Percentiles rank a stretch among this genome's conserved stretches.
phyloP scores from a whole-genome alignment of 2,113 vertebrate species.

The Sylvilagus bachmani region DNA sequence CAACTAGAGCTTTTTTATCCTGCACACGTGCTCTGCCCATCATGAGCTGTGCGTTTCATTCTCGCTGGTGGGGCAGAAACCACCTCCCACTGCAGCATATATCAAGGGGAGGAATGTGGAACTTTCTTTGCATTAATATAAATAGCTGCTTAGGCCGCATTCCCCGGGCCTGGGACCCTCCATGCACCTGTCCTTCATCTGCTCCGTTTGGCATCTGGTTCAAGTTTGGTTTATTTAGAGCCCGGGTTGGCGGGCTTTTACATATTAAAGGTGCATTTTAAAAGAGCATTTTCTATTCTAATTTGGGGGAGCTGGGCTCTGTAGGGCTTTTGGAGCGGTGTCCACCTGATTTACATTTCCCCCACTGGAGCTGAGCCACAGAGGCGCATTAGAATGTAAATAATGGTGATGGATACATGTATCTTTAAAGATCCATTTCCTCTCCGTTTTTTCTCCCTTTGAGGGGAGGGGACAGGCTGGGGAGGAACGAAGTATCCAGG shows the following conservation, averaged over 20 bases:
- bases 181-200: slow-evolving; percentile 90
- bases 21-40: slow-evolving; percentile 91
- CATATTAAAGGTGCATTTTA: slow-evolving; percentile 93
- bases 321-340: slow-evolving; percentile 88
- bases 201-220: slow-evolving; percentile 89
- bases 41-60: slow-evolving; percentile 91
- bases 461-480: slow-evolving; percentile 31
- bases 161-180: slow-evolving; percentile 89
- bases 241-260: slow-evolving; percentile 87
- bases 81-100: slow-evolving; percentile 91
- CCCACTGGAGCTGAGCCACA: slow-evolving; percentile 85
- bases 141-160: slow-evolving; percentile 93
- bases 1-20: slow-evolving; percentile 90
- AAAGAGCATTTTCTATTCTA: slow-evolving; percentile 91
- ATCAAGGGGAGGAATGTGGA: slow-evolving; percentile 91
- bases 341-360: slow-evolving; percentile 91
- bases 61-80: slow-evolving; percentile 91
- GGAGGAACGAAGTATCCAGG: slow-evolving; percentile 74
- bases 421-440: slow-evolving; percentile 91
- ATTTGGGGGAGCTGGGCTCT: slow-evolving; percentile 89
- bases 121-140: slow-evolving; percentile 94
- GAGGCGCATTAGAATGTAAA: slow-evolving; percentile 89
- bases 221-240: slow-evolving; percentile 91
- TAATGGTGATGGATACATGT: slow-evolving; percentile 90
- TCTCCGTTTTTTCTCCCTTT: slow-evolving; percentile 80